Evolutionary conservation across 1,140 invertebrate species (phyloP).

Genomic region (Pseudobourletiella spinata): DNA sequence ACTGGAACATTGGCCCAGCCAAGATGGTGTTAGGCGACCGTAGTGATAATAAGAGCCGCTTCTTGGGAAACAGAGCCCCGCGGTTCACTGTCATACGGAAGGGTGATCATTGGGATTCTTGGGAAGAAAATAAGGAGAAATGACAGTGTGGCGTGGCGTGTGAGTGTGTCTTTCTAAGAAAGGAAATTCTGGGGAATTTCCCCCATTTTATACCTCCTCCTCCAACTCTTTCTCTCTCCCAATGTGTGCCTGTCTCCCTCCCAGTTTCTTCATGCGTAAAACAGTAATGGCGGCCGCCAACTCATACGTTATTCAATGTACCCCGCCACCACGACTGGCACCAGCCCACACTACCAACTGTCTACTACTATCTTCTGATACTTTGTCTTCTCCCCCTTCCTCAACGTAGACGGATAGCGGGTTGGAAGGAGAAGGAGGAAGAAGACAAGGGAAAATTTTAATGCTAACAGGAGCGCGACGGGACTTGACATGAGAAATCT

Average conservation of each 20-base stretch:
- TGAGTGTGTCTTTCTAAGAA: too few relatives aligned
- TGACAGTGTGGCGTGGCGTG: not conserved
- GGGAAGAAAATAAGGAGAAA: not conserved
- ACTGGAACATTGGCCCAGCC: slow-evolving; percentile 1
- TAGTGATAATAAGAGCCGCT: not conserved
- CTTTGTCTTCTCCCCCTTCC: too few relatives aligned
- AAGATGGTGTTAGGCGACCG: too few relatives aligned
- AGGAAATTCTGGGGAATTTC: too few relatives aligned
- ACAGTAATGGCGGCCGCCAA: too few relatives aligned
- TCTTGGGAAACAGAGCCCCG: not conserved
- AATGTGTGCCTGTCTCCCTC: too few relatives aligned
- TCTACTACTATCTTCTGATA: not conserved
- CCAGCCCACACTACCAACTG: not conserved
- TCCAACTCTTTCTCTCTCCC: too few relatives aligned
- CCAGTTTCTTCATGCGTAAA: too few relatives aligned
- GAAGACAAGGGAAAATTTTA: not conserved
- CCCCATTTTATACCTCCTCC: too few relatives aligned
- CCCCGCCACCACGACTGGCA: not conserved
- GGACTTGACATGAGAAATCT: slow-evolving; percentile 4
- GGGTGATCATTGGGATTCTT: too few relatives aligned
- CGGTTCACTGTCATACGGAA: too few relatives aligned
- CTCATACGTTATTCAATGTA: too few relatives aligned
- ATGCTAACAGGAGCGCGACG: not conserved
- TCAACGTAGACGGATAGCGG: not conserved
- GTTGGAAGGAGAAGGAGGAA: not conserved